These are phyloP conservation scores for Cynocephalus volans DNA, from an alignment of 2,113 vertebrate species.

Conservation along the genomic window DNA sequence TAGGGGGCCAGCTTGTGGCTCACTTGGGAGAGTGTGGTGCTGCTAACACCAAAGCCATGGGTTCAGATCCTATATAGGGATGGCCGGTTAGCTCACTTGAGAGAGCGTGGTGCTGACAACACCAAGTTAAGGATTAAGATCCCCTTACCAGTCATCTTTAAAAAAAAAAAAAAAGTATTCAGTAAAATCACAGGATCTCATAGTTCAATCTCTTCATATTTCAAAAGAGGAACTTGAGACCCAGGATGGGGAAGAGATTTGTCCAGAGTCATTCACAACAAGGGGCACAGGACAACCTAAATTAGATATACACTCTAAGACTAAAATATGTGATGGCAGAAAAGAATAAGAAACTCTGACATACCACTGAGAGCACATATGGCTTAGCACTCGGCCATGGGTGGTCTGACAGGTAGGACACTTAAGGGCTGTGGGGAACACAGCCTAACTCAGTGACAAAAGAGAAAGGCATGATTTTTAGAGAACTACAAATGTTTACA, in stretches of 20 bases:
- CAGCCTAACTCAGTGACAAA: neutral
- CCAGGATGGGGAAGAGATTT: neutral
- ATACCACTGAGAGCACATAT: neutral
- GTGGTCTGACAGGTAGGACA: neutral
- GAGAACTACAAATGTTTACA: neutral
- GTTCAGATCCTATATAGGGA: no score
- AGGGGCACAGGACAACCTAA: neutral
- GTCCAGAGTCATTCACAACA: neutral
- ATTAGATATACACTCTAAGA: neutral
- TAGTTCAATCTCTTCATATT: conserved; percentile 1
- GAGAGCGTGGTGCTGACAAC: no score
- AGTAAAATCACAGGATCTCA: neutral
- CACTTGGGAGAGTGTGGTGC: no score
- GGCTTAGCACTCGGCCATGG: neutral
- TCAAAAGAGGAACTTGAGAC: neutral
- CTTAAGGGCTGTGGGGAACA: neutral
- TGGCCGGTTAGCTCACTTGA: no score
- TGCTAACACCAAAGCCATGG: no score
- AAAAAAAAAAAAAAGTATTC: neutral
- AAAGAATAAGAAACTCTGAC: neutral
- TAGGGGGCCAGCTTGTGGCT: no score
- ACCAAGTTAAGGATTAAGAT: no score
- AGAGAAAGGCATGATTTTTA: neutral
- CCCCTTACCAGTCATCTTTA: no score
- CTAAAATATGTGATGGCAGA: neutral